Evolutionary conservation across 2,113 vertebrate species (phyloP).

Genomic region (Bombycilla garrulus): DNA sequence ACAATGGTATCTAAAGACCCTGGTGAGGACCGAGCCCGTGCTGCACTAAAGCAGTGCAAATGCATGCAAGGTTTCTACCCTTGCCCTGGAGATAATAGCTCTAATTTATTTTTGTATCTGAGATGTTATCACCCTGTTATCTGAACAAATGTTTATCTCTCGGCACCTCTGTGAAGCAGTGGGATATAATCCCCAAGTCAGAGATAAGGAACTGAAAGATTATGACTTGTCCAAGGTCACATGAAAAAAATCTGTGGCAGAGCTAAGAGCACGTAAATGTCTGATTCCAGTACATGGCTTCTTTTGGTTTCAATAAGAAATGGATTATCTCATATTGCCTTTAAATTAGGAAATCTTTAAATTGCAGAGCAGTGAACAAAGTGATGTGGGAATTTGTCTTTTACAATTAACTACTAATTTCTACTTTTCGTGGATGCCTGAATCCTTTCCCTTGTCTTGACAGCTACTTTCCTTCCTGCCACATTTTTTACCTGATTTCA

Average conservation of each 20-base stretch:
- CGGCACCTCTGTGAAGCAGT: neutral
- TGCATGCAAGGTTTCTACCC: neutral
- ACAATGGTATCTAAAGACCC: neutral
- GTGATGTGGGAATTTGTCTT: neutral
- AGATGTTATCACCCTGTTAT: slow-evolving; percentile 36
- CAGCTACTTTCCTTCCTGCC: neutral
- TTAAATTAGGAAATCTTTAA: neutral
- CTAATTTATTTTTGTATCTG: slow-evolving; percentile 32
- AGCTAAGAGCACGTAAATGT: neutral
- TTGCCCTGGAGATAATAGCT: slow-evolving; percentile 26
- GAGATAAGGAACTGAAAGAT: slow-evolving; percentile 52
- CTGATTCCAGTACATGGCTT: neutral
- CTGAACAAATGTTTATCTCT: slow-evolving; percentile 39
- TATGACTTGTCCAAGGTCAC: slow-evolving; percentile 45
- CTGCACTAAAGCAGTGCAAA: neutral
- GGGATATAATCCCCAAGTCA: slow-evolving; percentile 53
- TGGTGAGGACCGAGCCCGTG: neutral
- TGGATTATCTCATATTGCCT: neutral
- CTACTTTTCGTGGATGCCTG: neutral
- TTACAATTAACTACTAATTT: slow-evolving; percentile 6
- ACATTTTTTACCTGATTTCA: neutral
- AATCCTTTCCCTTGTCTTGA: neutral
- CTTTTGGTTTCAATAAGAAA: slow-evolving; percentile 29
- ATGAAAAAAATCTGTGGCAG: neutral
- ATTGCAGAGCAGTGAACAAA: neutral